phyloP scores from a whole-genome alignment of 2,888 invertebrate genomes.

The Standfussiana lucernea region DNA sequence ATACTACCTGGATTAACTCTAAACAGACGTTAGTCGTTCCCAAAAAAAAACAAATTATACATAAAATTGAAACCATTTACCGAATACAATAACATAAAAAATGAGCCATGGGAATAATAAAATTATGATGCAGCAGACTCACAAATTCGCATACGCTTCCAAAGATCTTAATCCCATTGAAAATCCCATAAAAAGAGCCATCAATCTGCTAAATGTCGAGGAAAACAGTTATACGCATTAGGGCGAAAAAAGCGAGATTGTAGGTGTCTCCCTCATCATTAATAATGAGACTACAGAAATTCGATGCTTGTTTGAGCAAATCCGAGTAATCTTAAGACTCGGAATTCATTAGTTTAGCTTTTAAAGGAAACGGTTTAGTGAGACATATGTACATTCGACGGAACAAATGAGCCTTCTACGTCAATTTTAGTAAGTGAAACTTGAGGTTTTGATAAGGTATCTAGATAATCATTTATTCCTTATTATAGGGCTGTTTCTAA shows the following conservation, averaged over 20 bases:
- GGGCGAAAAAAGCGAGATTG: conserved; percentile 51
- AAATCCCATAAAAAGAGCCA: conserved; percentile 53
- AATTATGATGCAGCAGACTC: conserved; percentile 23
- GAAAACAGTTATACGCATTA: conserved; percentile 60
- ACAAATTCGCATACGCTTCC: conserved; percentile 29
- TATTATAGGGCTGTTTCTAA: not conserved
- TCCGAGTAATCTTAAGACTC: conserved; percentile 66
- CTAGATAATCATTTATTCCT: not conserved
- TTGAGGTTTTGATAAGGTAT: conserved; percentile 8
- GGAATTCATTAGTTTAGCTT: conserved; percentile 58
- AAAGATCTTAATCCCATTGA: conserved; percentile 53
- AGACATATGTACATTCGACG: conserved; percentile 11
- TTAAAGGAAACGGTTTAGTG: conserved; percentile 25
- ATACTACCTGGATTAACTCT: not conserved
- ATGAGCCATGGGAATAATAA: conserved; percentile 18
- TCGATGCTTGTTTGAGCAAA: conserved; percentile 60
- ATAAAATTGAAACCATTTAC: conserved; percentile 5
- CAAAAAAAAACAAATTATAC: not conserved
- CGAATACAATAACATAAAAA: conserved; percentile 28
- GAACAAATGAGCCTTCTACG: not conserved
- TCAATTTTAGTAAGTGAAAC: conserved; percentile 33
- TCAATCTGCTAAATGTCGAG: conserved; percentile 55
- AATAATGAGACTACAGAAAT: conserved; percentile 67
- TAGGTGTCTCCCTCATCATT: conserved; percentile 64
- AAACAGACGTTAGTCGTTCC: not conserved